Base-by-base conservation (phyloP, 2,797 vertebrate species). In the Anniella stebbinsi region DNA sequence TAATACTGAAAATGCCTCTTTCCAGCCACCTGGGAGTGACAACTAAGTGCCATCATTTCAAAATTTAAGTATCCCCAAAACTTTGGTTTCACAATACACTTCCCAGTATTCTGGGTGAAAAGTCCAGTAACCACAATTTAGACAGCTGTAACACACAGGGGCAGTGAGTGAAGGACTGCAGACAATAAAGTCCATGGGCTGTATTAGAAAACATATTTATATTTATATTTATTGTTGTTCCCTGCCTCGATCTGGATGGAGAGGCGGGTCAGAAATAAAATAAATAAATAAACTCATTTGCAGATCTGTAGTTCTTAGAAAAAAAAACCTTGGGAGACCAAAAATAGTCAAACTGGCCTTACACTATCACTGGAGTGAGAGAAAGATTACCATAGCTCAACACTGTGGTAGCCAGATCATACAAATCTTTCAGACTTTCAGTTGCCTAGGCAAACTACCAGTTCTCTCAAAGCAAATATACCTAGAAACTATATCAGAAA, bases 1-100 rank as follows among this genome's bases (percentile, higher is more conserved):
- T 54, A 90, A 45, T 60, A 77, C 30, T 69, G n/a, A 54, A 87
- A 90, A 87, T 23, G 18, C 4, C 4, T 77, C 9, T 90, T 81
- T 25, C 45, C 5, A 25, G 78, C 77, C n/a, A n/a, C 8, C 36
- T 38, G n/a, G 28, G 41, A 36, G 25, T 12, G 25, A 48, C 63
- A 84, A 84, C 41, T 23, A 77, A 78, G 21, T 51, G 6, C 25
- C 33, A 67, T 45, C 9, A 75, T 77, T 89, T 78, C 33, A 25
- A 63, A 66, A 23, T 67, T 51, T 18, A 30, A 15, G 45, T 60
- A 5, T 66, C 15, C 9, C 17, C 41, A 48, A n/a, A 4, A 76
- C 60, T 76, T 76, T 77, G 38, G 28, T 5, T 3, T 63, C 30
- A 66, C 38, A 45, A 23, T 75, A 63, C 73, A 13, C 57, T 87